Base-by-base conservation (phyloP, 2,113 vertebrate genomes). In the Colaptes auratus region DNA sequence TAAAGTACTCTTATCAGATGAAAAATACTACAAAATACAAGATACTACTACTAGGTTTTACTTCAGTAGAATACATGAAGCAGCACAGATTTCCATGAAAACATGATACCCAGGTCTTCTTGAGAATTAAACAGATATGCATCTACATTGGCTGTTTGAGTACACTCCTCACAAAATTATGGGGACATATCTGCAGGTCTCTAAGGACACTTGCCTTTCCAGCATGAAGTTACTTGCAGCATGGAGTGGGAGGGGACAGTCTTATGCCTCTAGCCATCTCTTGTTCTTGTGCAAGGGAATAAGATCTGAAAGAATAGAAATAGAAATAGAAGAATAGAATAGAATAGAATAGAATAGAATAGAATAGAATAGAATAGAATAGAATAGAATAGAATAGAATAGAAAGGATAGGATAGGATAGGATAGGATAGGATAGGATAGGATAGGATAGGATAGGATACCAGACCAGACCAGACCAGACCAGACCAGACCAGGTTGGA, bases 61-160 rank as follows among this genome's bases (percentile, higher is more conserved):
- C 28, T 74, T 85, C 13, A 59, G 13, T 20, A 85, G 42, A 63
- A 77, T 78, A 60, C 33, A 48, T 33, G 15, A 67, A 9, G 7
- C 12, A 44, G 17, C 12, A 53, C 2, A 46, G 13, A 17, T 33
- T 31, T 75, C 39, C 31, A 36, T 18, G 8, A 78, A 74, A 9
- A 39, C 0, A 0, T 9, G 48, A 67, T 17, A 84, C 1, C 2
- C 6, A 36, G 36, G 4, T 71, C 16, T 87, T 8, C 16, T 46
- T 60, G 31, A 64, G 31, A 30, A 87, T 28, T 64, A 64, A 91
- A 39, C 13, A 71, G 4, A 3, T 46, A 14, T 10, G 31, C 18
- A 56, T 63, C 7, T 28, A 52, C 13, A 7, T n/a, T 84, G 13
- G 10, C 15, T 24, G 9, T 39, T 17, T 77, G 7, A 2, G 0